phyloP scores from a whole-genome alignment of 1,140 invertebrate genomes.

The Tigriopus japonicus region DNA sequence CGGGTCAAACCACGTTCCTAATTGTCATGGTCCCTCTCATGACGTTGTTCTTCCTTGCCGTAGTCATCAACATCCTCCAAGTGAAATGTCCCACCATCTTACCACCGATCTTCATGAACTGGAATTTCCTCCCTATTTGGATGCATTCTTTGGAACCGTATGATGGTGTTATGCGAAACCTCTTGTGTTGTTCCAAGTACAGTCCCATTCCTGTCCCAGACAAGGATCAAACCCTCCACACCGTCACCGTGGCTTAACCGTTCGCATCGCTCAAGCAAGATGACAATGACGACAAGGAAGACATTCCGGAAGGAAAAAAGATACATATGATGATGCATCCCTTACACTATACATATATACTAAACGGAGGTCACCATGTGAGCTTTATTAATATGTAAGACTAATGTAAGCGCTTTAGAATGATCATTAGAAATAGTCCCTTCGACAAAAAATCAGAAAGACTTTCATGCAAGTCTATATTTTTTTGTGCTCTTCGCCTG shows the following conservation, averaged over 20 bases:
- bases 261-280: conserved; percentile 4
- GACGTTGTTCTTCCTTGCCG: conserved; percentile 21
- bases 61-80: conserved; percentile 19
- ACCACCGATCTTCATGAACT: conserved; percentile 24
- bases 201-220: too few relatives aligned
- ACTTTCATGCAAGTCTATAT: too few relatives aligned
- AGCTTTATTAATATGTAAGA: too few relatives aligned
- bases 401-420: too few relatives aligned
- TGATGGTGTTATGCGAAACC: neutral
- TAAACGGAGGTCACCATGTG: too few relatives aligned
- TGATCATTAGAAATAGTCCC: too few relatives aligned
- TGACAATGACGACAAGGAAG: conserved; percentile 26
- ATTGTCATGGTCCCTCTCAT: conserved; percentile 22
- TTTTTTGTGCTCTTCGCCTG: too few relatives aligned
- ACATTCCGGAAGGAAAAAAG: neutral
- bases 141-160: conserved; percentile 24
- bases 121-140: conserved; percentile 28
- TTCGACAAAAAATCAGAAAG: too few relatives aligned
- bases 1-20: conserved; percentile 21
- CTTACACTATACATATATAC: neutral
- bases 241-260: too few relatives aligned
- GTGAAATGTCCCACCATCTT: conserved; percentile 22
- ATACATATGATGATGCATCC: too few relatives aligned
- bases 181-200: conserved; percentile 21
- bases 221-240: too few relatives aligned